A percentile compares a stretch with the other conserved stretches of the same genome.
Conservation (phyloP, 2,888 invertebrate species). For the Salticus scenicus region DNA sequence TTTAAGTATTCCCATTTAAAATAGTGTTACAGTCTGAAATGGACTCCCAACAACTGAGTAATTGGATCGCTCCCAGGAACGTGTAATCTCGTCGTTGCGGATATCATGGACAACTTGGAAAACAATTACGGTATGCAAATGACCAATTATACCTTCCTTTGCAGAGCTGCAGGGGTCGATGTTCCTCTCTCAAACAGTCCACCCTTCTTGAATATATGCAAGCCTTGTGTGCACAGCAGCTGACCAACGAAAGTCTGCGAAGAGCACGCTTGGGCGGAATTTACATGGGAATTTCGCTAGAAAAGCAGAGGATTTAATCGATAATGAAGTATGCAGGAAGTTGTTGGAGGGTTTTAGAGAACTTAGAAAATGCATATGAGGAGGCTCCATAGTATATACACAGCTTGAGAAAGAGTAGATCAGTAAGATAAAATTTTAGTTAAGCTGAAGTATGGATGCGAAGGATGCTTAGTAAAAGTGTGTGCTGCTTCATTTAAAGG, state of each 20-base stretch:
- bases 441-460: too few species aligned
- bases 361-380: background rate
- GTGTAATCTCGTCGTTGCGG: background rate
- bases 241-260: background rate
- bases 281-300: background rate
- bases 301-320: background rate
- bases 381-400: background rate
- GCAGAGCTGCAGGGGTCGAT: constrained; percentile 1
- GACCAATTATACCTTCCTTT: constrained; percentile 2
- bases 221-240: background rate
- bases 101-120: background rate
- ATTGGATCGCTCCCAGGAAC: background rate
- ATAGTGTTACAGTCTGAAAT: background rate
- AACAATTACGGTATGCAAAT: constrained; percentile 16
- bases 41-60: background rate
- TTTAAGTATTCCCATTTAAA: background rate
- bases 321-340: background rate
- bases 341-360: background rate
- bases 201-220: background rate
- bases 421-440: too few species aligned
- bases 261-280: background rate
- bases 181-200: background rate
- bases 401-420: background rate
- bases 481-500: too few species aligned
- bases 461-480: too few species aligned